phyloP scores from a whole-genome alignment of 1,140 invertebrate genomes.

The Conus ventricosus region DNA sequence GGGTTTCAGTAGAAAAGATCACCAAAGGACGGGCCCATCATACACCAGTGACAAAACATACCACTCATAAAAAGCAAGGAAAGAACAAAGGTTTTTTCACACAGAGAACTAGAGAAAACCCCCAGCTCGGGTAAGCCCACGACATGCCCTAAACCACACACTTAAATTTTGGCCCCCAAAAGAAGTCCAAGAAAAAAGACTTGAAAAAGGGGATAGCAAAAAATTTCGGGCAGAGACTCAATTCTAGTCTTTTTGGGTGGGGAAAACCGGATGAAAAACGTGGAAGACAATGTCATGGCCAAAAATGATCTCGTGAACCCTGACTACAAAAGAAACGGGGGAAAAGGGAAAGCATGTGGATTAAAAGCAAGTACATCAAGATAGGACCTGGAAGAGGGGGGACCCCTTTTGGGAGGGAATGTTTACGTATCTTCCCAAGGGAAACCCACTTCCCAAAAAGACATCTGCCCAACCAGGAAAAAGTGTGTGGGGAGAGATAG shows the following conservation, averaged over 20 bases:
- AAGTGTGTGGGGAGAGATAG: slow-evolving; percentile 46
- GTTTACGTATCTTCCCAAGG: slow-evolving; percentile 83
- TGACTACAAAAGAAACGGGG: background rate
- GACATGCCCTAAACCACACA: background rate
- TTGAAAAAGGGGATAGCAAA: slow-evolving; percentile 8
- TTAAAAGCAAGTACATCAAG: slow-evolving; percentile 23
- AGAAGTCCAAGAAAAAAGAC: background rate
- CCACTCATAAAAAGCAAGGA: background rate
- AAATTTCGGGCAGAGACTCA: slow-evolving; percentile 52
- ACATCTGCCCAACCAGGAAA: slow-evolving; percentile 21
- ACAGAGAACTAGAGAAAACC: background rate
- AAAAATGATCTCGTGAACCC: background rate
- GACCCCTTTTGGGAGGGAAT: slow-evolving; percentile 82
- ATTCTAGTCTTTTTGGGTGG: slow-evolving; percentile 63
- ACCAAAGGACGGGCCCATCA: background rate
- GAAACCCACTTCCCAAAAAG: slow-evolving; percentile 63
- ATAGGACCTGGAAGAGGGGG: slow-evolving; percentile 73
- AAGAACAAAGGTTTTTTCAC: background rate
- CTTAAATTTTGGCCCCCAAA: slow-evolving; percentile 38
- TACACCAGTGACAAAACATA: background rate
- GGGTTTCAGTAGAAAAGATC: background rate
- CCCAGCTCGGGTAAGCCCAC: background rate
- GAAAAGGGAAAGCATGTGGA: slow-evolving; percentile 39
- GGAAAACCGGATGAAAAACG: slow-evolving; percentile 50
- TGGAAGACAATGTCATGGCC: background rate